Conservation (phyloP, 2,797 vertebrate species). For the Hyperoplus lanceolatus region DNA sequence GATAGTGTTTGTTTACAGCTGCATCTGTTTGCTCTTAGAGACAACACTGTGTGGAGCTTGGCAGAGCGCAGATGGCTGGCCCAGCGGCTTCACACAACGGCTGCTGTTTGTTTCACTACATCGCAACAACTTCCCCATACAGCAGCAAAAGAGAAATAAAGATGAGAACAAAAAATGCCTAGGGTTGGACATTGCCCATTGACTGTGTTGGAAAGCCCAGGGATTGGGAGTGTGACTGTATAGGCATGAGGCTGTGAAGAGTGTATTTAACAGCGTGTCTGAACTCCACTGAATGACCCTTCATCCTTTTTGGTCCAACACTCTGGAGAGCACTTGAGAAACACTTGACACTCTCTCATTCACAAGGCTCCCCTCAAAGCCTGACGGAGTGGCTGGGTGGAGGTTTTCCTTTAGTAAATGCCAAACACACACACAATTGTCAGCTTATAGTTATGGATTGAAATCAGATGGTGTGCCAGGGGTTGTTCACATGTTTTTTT, state of each 20-base stretch:
- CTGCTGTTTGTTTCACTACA: too few relatives aligned
- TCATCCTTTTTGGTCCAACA: slow-evolving; percentile 30
- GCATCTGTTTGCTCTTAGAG: slow-evolving; percentile 74
- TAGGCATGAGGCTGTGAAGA: slow-evolving; percentile 28
- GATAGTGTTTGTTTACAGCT: slow-evolving; percentile 72
- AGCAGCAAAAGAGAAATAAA: slow-evolving; percentile 11
- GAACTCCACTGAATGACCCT: slow-evolving; percentile 53
- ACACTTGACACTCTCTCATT: slow-evolving; percentile 32
- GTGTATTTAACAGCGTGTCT: slow-evolving; percentile 44
- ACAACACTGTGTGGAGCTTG: slow-evolving; percentile 42
- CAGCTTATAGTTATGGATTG: neutral
- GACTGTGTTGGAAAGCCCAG: slow-evolving; percentile 19
- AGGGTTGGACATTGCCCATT: slow-evolving; percentile 27
- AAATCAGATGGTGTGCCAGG: neutral
- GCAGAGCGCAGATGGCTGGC: slow-evolving; percentile 69
- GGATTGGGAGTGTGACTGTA: slow-evolving; percentile 17
- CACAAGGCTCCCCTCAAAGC: slow-evolving; percentile 13
- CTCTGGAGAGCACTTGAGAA: slow-evolving; percentile 52
- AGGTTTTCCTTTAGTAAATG: neutral
- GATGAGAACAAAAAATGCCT: slow-evolving; percentile 26
- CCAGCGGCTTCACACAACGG: slow-evolving; percentile 33
- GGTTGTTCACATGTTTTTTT: neutral
- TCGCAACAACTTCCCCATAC: slow-evolving; percentile 13
- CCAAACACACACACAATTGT: slow-evolving; percentile 1
- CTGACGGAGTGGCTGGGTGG: neutral